These are phyloP conservation scores for Netelia fuscicornis DNA, from an alignment of 2,888 invertebrate species.

Conservation along the genomic window DNA sequence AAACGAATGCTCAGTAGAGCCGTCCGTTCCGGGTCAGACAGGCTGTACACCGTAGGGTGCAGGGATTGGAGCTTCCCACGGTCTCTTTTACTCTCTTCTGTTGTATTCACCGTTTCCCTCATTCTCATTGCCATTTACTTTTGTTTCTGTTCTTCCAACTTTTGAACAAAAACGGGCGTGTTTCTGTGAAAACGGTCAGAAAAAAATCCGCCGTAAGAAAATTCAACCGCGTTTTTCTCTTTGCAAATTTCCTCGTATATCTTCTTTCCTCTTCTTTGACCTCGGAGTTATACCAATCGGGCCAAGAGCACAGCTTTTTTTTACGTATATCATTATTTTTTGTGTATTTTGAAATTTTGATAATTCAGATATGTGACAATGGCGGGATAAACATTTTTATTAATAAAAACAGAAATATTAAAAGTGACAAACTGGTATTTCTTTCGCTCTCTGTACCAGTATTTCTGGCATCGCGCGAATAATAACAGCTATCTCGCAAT, in stretches of 20 bases:
- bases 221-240: not conserved
- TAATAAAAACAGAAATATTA: not conserved
- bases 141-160: conserved; percentile 15
- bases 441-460: not conserved
- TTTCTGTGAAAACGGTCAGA: not conserved
- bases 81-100: not conserved
- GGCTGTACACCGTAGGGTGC: not conserved
- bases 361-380: no score
- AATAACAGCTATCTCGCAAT: not conserved
- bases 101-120: not conserved
- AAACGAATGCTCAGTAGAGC: conserved; percentile 65
- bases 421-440: conserved; percentile 12
- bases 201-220: conserved; percentile 6
- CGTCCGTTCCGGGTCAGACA: conserved; percentile 56
- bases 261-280: not conserved
- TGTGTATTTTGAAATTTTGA: no score
- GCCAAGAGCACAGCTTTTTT: not conserved
- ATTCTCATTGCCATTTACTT: conserved; percentile 35
- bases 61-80: conserved; percentile 43
- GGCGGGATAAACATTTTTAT: not conserved
- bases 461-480: not conserved
- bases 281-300: conserved; percentile 33
- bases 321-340: no score
- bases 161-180: conserved; percentile 26
- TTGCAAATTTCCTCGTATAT: not conserved